A percentile compares a stretch with the other conserved stretches of the same genome.
These are phyloP conservation scores for Melanitta fusca DNA, from an alignment of 2,797 vertebrate genomes.

Conservation along the genomic window DNA sequence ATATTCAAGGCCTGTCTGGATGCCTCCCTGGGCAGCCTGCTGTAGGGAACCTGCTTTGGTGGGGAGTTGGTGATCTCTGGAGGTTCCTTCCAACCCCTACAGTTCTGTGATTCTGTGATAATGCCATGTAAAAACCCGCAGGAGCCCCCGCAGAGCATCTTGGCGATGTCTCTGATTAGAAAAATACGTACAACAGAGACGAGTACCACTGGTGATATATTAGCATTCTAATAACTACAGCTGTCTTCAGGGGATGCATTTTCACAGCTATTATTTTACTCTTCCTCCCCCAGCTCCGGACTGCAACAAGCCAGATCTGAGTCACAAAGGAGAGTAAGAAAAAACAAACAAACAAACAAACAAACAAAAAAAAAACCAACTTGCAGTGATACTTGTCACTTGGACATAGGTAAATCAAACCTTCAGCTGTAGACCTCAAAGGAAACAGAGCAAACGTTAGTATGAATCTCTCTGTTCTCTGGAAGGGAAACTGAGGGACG, in stretches of 20 bases:
- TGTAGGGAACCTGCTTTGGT: too few relatives aligned
- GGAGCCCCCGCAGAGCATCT: not conserved
- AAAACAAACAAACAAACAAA: too few relatives aligned
- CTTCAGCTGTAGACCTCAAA: not conserved
- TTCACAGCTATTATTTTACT: not conserved
- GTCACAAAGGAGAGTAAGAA: not conserved
- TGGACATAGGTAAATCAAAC: not conserved
- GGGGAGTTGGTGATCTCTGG: too few relatives aligned
- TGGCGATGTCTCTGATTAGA: not conserved
- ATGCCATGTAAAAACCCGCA: not conserved
- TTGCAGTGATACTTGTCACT: not conserved
- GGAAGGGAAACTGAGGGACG: not conserved
- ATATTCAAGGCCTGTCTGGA: too few relatives aligned
- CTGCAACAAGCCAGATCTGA: not conserved
- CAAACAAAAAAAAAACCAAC: not conserved
- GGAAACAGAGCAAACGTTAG: not conserved
- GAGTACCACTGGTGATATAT: accelerated
- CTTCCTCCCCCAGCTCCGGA: not conserved
- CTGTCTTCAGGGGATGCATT: not conserved
- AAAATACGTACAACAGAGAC: not conserved
- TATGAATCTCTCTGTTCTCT: not conserved
- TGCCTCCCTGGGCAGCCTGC: too few relatives aligned
- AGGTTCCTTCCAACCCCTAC: too few relatives aligned
- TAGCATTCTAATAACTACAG: not conserved
- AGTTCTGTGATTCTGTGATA: too few relatives aligned